These are phyloP conservation scores for Loxodonta africana DNA, from an alignment of 2,113 vertebrate genomes.

Conservation along the genomic window DNA sequence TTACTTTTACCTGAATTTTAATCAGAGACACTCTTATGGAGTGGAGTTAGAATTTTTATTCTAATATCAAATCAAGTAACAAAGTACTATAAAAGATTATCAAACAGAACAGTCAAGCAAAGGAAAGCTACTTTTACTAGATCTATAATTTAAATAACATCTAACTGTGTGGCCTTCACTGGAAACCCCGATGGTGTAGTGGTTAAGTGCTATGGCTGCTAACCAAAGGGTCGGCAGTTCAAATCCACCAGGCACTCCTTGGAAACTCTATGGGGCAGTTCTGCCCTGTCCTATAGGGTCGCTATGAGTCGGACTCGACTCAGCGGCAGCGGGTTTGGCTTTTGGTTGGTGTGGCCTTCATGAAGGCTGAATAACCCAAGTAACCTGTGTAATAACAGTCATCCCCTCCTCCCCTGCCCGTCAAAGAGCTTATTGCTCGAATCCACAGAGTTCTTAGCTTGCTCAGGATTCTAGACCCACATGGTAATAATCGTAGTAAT, in stretches of 20 bases:
- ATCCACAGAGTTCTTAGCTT: neutral
- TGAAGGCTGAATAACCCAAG: neutral
- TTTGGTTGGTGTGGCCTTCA: neutral
- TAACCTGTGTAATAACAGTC: neutral
- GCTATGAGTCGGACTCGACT: no score
- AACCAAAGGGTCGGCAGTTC: no score
- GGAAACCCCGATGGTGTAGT: no score
- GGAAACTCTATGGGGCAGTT: no score
- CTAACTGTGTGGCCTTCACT: neutral
- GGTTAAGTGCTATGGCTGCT: no score
- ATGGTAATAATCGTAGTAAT: neutral
- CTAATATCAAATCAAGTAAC: constrained; percentile 7
- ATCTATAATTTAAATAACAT: constrained; percentile 5
- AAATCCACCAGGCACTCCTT: no score
- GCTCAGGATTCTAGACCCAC: neutral
- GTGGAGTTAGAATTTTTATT: constrained; percentile 54
- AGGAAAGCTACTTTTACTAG: neutral
- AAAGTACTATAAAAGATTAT: constrained; percentile 33
- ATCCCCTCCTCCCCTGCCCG: neutral
- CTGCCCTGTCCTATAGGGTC: no score
- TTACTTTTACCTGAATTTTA: constrained; percentile 35
- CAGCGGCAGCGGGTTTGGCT: no score
- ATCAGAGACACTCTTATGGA: constrained; percentile 9
- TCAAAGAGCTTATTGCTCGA: constrained; percentile 4
- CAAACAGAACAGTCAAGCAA: neutral